Percentiles rank a stretch among this genome's conserved stretches.
Conservation (phyloP, 1,140 invertebrate genomes). For the Halesus radiatus region DNA sequence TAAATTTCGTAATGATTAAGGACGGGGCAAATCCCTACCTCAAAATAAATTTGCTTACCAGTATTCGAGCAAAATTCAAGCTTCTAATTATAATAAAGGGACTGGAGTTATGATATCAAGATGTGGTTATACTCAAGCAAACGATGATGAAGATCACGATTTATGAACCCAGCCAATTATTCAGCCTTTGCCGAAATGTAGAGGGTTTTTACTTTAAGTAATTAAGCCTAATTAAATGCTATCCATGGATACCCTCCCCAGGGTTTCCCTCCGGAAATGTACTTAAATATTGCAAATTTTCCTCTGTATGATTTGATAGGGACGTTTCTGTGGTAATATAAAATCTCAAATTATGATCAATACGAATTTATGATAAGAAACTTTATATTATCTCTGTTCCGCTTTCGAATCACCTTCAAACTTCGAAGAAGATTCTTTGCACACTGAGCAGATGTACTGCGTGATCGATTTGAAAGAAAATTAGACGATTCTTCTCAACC, state of each 20-base stretch:
- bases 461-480: no score
- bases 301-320: not conserved
- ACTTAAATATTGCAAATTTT: not conserved
- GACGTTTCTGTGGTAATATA: not conserved
- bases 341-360: not conserved
- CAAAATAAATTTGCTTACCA: constrained; percentile 5
- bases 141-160: constrained; percentile 39
- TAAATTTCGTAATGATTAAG: no score
- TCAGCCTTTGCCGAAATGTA: constrained; percentile 24
- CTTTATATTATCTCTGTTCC: not conserved
- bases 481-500: no score
- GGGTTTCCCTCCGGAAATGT: not conserved
- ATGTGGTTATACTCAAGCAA: constrained; percentile 19
- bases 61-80: constrained; percentile 34
- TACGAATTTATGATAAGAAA: not conserved
- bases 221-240: constrained; percentile 54
- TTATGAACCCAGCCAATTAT: constrained; percentile 47
- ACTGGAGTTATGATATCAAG: constrained; percentile 35
- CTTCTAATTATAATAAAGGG: constrained; percentile 43
- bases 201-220: constrained; percentile 51
- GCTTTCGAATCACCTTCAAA: no score
- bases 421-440: no score
- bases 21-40: not conserved
- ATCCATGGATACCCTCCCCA: constrained; percentile 43
- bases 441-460: no score